These are phyloP conservation scores for Patella pellucida DNA, from an alignment of 2,888 invertebrate genomes.

Conservation along the genomic window DNA sequence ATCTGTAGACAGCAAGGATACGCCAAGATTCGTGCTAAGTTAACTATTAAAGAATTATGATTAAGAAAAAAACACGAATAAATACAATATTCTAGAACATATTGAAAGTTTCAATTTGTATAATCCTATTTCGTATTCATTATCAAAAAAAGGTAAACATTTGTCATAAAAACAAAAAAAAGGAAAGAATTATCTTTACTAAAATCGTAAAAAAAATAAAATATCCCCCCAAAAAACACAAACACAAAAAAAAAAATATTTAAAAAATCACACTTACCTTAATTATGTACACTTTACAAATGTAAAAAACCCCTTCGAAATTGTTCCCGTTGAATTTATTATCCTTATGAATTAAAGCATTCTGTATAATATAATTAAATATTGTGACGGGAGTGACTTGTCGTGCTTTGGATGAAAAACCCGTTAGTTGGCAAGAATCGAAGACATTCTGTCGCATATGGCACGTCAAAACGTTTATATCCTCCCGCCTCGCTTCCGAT, in stretches of 20 bases:
- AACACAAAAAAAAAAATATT: neutral
- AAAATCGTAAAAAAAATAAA: neutral
- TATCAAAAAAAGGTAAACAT: too few relatives aligned
- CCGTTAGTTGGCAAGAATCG: neutral
- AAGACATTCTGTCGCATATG: conserved; percentile 6
- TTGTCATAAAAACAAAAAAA: too few relatives aligned
- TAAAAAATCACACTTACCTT: neutral
- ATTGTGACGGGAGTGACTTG: too few relatives aligned
- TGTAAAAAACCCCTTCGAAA: neutral
- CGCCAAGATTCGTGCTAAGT: too few relatives aligned
- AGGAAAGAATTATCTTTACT: neutral
- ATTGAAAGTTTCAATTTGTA: neutral
- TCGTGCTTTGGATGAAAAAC: too few relatives aligned
- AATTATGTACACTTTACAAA: neutral
- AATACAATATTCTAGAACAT: neutral
- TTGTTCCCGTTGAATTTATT: too few relatives aligned
- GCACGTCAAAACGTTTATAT: conserved; percentile 12
- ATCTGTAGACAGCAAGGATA: too few relatives aligned
- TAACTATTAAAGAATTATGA: neutral
- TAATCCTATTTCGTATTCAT: neutral
- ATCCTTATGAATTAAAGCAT: too few relatives aligned
- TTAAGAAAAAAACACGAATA: neutral
- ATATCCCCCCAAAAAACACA: neutral
- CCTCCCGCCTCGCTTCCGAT: conserved; percentile 11
- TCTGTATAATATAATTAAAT: too few relatives aligned